Evolutionary conservation across 1,140 invertebrate species (phyloP).

Genomic region (Andrena cerasifolii): DNA sequence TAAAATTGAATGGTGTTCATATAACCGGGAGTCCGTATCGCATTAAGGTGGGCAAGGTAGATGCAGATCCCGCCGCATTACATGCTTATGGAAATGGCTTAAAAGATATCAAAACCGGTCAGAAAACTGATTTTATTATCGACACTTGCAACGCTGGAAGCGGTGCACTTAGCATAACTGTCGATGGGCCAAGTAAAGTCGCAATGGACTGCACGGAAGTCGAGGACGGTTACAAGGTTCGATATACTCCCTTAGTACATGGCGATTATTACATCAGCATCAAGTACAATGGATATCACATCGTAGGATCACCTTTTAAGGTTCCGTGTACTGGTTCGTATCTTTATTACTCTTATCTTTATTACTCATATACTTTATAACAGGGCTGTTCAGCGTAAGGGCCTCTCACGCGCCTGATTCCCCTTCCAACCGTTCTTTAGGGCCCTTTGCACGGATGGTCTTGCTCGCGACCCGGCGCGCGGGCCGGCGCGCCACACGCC

Average conservation of each 20-base stretch:
- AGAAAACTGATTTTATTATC: constrained; percentile 97
- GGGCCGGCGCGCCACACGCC: too few species aligned
- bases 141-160: constrained; percentile 97
- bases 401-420: too few species aligned
- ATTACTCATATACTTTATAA: too few species aligned
- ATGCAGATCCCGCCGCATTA: constrained; percentile 97
- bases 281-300: constrained; percentile 97
- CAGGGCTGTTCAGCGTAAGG: too few species aligned
- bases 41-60: constrained; percentile 97
- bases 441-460: too few species aligned
- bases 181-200: constrained; percentile 98
- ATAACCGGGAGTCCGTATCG: constrained; percentile 97
- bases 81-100: constrained; percentile 94
- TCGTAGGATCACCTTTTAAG: constrained; percentile 97
- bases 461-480: too few species aligned
- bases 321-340: constrained; percentile 86
- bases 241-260: constrained; percentile 96
- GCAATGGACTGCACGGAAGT: constrained; percentile 98
- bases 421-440: too few species aligned
- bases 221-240: constrained; percentile 98
- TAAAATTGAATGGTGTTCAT: constrained; percentile 97
- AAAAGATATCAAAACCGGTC: constrained; percentile 90
- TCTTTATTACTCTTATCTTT: constrained; percentile 61
- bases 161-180: constrained; percentile 95
- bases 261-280: constrained; percentile 98